Conservation (phyloP, 2,888 invertebrate species). For the Zhengitettix transpicula region DNA sequence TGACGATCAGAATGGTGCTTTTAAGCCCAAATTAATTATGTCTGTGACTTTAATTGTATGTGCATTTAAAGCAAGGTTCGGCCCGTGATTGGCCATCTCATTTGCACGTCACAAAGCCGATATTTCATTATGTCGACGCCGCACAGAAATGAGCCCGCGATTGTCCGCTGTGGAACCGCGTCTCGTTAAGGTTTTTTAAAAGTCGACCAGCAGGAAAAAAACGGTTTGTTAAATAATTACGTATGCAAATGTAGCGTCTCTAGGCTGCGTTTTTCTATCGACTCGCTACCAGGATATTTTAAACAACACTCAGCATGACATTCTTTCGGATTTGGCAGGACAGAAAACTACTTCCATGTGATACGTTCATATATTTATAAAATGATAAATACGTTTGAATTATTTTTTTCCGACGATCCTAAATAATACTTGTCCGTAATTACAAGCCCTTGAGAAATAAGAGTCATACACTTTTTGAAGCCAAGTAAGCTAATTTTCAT, state of each 20-base stretch:
- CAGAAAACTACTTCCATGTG: no score
- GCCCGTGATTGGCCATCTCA: neutral
- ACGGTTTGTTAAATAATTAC: neutral
- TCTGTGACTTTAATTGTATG: neutral
- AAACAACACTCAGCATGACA: no score
- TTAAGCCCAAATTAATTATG: neutral
- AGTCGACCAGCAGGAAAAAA: neutral
- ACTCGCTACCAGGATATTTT: no score
- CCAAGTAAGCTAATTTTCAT: no score
- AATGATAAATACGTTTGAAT: no score
- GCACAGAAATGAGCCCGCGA: neutral
- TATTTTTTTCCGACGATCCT: no score
- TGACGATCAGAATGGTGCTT: neutral
- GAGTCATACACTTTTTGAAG: no score
- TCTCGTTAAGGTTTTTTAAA: neutral
- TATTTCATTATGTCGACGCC: neutral
- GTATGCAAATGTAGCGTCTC: neutral
- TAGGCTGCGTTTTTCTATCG: no score
- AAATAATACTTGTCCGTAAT: no score
- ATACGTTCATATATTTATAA: no score
- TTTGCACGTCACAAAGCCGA: neutral
- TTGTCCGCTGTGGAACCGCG: neutral
- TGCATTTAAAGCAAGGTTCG: neutral
- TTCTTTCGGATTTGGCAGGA: no score
- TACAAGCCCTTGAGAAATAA: no score